Evolutionary conservation across 2,888 invertebrate genomes (phyloP), one percentile per base, ranked within the genome.

Genomic region (Volucella zonaria): DNA sequence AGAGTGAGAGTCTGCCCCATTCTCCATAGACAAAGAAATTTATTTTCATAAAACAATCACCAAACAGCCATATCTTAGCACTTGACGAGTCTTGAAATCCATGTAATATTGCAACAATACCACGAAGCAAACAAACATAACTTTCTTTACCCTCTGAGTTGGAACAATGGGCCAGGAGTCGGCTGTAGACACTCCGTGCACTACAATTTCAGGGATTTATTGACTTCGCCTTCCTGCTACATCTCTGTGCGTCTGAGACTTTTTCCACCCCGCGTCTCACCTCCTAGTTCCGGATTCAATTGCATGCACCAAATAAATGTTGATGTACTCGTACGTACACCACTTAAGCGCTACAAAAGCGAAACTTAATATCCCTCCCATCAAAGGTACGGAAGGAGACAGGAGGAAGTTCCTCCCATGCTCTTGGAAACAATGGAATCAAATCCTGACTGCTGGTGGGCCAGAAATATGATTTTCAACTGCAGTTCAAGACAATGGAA

Each of bases 361-460:
- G 83, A 83, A 83, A 83, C 83, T 75, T 80, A 75, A 80, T 83
- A 83, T 61, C 68, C 52, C 40, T 8, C 8, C 23, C 73, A 1
- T 49, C 9, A 18, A 12, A 43, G 42, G 52, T n/a, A 23, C n/a
- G 15, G 0, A 51, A 51, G 67, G 38, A 54, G 79, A 58, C 43
- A 68, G 51, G 52, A 31, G 52, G 58, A n/a, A 64, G 58, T 70
- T 70, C 74, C 82, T 83, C 74, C 79, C 79, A 83, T 83, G 83
- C 80, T 68, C 31, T 73, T 61, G 71, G 61, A 68, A 81, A 85
- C 81, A 81, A 85, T 77, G 54, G 81, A 43, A 58, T 42, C 11
- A 76, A 71, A 81, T 73, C 76, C 85, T 68, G 85, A 80, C 81
- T 81, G 85, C 85, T 85, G 85, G 80, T 85, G 85, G 85, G 76